Conservation (phyloP, 2,797 vertebrate genomes). For the Pempheris klunzingeri region DNA sequence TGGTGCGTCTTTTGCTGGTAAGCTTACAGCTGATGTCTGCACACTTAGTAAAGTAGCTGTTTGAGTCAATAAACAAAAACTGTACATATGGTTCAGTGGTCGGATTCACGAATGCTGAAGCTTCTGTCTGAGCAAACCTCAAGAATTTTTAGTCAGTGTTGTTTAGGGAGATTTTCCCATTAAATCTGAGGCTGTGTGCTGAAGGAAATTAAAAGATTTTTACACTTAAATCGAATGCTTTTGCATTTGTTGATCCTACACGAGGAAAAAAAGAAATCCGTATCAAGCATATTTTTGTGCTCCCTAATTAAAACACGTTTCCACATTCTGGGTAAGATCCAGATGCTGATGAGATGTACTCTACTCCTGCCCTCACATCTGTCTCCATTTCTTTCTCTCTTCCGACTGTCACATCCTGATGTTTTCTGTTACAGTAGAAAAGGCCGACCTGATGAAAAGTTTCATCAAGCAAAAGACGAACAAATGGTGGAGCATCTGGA, state of each 20-base stretch:
- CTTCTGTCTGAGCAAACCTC: not conserved
- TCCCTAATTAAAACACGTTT: conserved; percentile 41
- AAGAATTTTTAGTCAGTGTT: not conserved
- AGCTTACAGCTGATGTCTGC: no score
- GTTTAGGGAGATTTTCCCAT: not conserved
- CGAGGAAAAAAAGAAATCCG: not conserved
- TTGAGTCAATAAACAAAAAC: not conserved
- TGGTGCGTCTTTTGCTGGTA: no score
- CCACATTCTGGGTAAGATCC: conserved; percentile 27
- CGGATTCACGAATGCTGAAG: not conserved
- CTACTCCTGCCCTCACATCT: conserved; percentile 35
- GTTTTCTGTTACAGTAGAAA: conserved; percentile 33
- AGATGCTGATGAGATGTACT: conserved; percentile 36
- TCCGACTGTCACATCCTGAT: not conserved
- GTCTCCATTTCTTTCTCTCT: conserved; percentile 1
- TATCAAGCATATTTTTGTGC: not conserved
- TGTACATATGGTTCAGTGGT: not conserved
- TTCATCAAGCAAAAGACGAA: conserved; percentile 26
- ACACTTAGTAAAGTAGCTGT: not conserved
- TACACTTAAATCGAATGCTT: not conserved
- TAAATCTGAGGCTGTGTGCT: not conserved
- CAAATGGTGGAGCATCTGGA: conserved; percentile 61
- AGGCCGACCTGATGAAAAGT: conserved; percentile 39
- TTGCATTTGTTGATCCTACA: not conserved
- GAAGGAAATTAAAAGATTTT: not conserved